These are phyloP conservation scores for Dipodomys spectabilis DNA, from an alignment of 2,113 vertebrate genomes.

Conservation along the genomic window DNA sequence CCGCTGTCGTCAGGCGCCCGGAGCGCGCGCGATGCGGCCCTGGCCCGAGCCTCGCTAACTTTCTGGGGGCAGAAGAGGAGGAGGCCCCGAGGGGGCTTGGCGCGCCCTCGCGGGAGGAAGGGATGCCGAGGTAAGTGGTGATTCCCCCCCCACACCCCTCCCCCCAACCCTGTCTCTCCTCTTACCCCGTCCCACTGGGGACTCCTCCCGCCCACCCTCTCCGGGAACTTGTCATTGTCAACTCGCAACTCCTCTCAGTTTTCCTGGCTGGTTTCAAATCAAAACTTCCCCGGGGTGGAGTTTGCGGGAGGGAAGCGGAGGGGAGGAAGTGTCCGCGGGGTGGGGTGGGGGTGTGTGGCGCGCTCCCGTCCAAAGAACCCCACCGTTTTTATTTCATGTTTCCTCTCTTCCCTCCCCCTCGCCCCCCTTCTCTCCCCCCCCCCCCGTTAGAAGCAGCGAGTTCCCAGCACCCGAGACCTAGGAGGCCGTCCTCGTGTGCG, in stretches of 20 bases:
- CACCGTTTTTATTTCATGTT: background rate
- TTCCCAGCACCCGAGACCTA: conserved; percentile 54
- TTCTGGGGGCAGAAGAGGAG: conserved; percentile 11
- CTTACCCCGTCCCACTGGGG: too few relatives aligned
- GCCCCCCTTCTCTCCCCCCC: accelerated
- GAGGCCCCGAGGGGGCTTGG: background rate
- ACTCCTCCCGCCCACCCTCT: too few relatives aligned
- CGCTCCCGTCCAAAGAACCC: background rate
- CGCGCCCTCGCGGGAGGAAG: background rate
- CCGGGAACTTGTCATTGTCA: background rate
- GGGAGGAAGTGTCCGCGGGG: conserved; percentile 63
- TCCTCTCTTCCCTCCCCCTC: background rate
- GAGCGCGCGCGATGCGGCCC: conserved; percentile 2
- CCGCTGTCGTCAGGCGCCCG: background rate
- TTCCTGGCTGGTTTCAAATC: conserved; percentile 55
- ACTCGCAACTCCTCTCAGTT: background rate
- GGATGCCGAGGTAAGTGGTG: conserved; percentile 51
- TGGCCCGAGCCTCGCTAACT: conserved; percentile 40
- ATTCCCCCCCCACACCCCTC: background rate
- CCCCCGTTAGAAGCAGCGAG: conserved; percentile 61
- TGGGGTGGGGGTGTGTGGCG: background rate
- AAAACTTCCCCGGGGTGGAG: conserved; percentile 73
- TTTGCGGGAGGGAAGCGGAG: conserved; percentile 48
- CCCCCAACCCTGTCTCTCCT: background rate
- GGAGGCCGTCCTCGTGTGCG: conserved; percentile 72